Evolutionary conservation across 2,113 vertebrate species (phyloP).

Genomic region (Copsychus sechellarum): DNA sequence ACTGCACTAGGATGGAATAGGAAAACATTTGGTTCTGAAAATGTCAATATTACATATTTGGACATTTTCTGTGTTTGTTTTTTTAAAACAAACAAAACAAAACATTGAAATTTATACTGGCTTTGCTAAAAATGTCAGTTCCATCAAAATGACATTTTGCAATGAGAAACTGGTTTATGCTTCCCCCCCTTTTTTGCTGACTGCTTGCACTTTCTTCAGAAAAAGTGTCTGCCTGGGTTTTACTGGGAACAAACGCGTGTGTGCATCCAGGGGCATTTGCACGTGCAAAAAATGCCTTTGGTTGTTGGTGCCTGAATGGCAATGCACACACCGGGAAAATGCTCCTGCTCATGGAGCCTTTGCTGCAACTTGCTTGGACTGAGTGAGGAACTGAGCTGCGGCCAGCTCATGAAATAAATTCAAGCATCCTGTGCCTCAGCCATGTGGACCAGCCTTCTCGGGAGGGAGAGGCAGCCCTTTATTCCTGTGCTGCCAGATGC

Average conservation of each 20-base stretch:
- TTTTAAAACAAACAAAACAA: constrained; percentile 54
- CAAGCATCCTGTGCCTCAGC: background rate
- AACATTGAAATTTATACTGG: constrained; percentile 54
- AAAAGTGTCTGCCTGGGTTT: background rate
- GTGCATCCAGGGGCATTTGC: background rate
- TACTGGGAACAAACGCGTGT: background rate
- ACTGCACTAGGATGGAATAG: background rate
- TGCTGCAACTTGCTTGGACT: background rate
- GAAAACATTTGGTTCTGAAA: constrained; percentile 63
- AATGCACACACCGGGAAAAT: background rate
- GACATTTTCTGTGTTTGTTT: constrained; percentile 28
- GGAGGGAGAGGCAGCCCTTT: background rate
- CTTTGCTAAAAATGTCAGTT: constrained; percentile 60
- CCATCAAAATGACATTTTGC: constrained; percentile 52
- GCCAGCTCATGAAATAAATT: background rate
- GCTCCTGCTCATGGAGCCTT: background rate
- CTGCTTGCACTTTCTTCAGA: background rate
- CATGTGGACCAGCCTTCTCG: background rate
- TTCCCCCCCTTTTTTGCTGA: background rate
- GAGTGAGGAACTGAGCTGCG: background rate
- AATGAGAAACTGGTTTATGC: background rate
- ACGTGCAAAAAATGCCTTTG: background rate
- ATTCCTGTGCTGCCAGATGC: background rate
- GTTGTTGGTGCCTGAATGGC: background rate
- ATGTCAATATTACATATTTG: constrained; percentile 62